These are phyloP conservation scores for Phycodurus eques DNA, from an alignment of 2,113 vertebrate genomes.

Conservation along the genomic window DNA sequence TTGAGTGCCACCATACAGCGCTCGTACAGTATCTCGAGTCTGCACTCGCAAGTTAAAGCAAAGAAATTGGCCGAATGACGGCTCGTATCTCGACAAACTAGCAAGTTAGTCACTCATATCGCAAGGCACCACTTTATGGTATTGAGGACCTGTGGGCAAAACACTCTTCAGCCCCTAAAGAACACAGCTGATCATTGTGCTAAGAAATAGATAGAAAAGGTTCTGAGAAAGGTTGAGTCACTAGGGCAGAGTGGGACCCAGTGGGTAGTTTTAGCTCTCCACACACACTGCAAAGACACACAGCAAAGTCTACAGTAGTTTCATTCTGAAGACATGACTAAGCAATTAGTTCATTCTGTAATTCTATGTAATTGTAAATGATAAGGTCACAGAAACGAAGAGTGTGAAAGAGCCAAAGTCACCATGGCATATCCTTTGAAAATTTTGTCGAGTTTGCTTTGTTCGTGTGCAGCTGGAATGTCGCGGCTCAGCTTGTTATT, in stretches of 20 bases:
- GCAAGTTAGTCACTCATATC: no score
- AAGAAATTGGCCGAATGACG: no score
- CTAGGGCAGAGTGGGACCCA: slow-evolving; percentile 33
- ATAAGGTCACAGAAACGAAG: slow-evolving; percentile 25
- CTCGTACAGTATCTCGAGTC: no score
- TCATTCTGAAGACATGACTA: slow-evolving; percentile 25
- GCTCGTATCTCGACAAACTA: no score
- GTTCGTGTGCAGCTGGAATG: slow-evolving; percentile 48
- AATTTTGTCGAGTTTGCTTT: slow-evolving; percentile 24
- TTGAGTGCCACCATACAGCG: no score
- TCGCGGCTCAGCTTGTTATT: slow-evolving; percentile 52
- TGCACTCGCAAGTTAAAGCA: no score
- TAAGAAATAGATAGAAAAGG: slow-evolving; percentile 26
- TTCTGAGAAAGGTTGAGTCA: slow-evolving; percentile 63
- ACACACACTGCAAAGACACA: slow-evolving; percentile 1
- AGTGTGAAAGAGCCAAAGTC: slow-evolving; percentile 19
- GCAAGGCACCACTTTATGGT: not conserved
- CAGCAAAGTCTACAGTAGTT: slow-evolving; percentile 6
- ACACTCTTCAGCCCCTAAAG: slow-evolving; percentile 23
- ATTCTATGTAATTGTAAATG: slow-evolving; percentile 34
- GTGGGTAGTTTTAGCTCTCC: slow-evolving; percentile 22
- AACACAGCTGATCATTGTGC: slow-evolving; percentile 67
- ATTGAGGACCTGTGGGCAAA: slow-evolving; percentile 29
- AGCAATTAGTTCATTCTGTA: slow-evolving; percentile 43
- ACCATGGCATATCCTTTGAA: slow-evolving; percentile 14